Percentiles rank a stretch among this genome's conserved stretches.
Evolutionary conservation across 1,140 invertebrate species (phyloP).

Genomic region (Campoletis sonorensis): DNA sequence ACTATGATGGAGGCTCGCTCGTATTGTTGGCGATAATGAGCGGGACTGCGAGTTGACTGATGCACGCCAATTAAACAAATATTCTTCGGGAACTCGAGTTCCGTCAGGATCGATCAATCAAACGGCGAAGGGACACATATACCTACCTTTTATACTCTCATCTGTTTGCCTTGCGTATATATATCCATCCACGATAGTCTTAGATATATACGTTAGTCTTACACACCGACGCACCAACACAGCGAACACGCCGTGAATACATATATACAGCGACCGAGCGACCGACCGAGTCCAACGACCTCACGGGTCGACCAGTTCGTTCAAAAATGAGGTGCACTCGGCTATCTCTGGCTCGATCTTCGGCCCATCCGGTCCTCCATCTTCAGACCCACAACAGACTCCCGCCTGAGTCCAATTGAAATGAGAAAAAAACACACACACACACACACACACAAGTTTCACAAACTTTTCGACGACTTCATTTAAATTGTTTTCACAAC

Average conservation of each 20-base stretch:
- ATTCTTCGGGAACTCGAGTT: slow-evolving; percentile 12
- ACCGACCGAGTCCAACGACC: slow-evolving; percentile 38
- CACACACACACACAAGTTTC: too few species aligned
- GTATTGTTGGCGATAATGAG: slow-evolving; percentile 29
- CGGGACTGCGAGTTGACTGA: background rate
- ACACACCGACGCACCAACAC: background rate
- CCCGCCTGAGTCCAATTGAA: slow-evolving; percentile 29
- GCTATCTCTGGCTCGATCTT: slow-evolving; percentile 45
- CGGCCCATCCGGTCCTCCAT: slow-evolving; percentile 39
- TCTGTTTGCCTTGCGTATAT: slow-evolving; percentile 9
- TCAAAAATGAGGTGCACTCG: slow-evolving; percentile 45
- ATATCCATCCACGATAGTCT: background rate
- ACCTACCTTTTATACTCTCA: slow-evolving; percentile 6
- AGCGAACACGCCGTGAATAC: background rate
- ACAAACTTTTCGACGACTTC: slow-evolving; percentile 26
- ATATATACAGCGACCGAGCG: background rate
- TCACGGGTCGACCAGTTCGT: slow-evolving; percentile 38
- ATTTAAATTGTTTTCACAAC: slow-evolving; percentile 19
- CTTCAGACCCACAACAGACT: slow-evolving; percentile 25
- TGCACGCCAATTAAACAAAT: slow-evolving; percentile 29
- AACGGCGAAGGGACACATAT: slow-evolving; percentile 13
- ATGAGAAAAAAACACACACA: slow-evolving; percentile 28
- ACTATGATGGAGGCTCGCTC: background rate
- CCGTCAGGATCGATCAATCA: slow-evolving; percentile 38
- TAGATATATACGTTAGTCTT: background rate